Conservation (phyloP, 2,888 invertebrate species). For the Orthonevra nobilis region DNA sequence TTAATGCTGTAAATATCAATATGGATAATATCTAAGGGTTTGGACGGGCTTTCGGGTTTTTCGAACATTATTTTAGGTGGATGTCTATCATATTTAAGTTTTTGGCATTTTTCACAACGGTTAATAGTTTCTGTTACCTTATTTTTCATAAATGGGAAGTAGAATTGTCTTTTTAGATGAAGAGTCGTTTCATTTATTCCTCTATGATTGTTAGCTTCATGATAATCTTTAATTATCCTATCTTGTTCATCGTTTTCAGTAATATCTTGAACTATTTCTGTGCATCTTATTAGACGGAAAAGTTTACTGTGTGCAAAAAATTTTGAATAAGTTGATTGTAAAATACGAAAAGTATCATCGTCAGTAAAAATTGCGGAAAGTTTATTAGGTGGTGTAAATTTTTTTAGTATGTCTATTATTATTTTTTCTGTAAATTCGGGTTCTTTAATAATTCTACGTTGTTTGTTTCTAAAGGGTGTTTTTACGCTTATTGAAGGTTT, state of each 20-base stretch:
- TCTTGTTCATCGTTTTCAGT: slow-evolving; percentile 37
- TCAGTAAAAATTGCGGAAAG: slow-evolving; percentile 62
- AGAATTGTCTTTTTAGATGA: slow-evolving; percentile 36
- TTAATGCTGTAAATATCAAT: no score
- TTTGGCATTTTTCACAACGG: slow-evolving; percentile 24
- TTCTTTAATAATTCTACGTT: background rate
- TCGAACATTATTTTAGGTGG: slow-evolving; percentile 41
- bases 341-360: slow-evolving; percentile 64
- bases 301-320: slow-evolving; percentile 22
- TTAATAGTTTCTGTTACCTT: slow-evolving; percentile 30
- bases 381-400: slow-evolving; percentile 51
- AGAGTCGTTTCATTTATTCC: slow-evolving; percentile 39
- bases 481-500: slow-evolving; percentile 10
- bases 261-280: slow-evolving; percentile 4
- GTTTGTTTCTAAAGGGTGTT: slow-evolving; percentile 50
- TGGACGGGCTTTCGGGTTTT: slow-evolving; percentile 40
- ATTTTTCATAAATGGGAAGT: slow-evolving; percentile 41
- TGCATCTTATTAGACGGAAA: slow-evolving; percentile 13
- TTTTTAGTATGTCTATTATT: slow-evolving; percentile 24
- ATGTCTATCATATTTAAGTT: slow-evolving; percentile 47
- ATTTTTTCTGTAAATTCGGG: slow-evolving; percentile 11
- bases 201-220: slow-evolving; percentile 29
- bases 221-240: slow-evolving; percentile 35
- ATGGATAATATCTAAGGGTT: no score
- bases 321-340: slow-evolving; percentile 60